Evolutionary conservation across 2,797 vertebrate species (phyloP).

Genomic region (Taeniopygia guttata): DNA sequence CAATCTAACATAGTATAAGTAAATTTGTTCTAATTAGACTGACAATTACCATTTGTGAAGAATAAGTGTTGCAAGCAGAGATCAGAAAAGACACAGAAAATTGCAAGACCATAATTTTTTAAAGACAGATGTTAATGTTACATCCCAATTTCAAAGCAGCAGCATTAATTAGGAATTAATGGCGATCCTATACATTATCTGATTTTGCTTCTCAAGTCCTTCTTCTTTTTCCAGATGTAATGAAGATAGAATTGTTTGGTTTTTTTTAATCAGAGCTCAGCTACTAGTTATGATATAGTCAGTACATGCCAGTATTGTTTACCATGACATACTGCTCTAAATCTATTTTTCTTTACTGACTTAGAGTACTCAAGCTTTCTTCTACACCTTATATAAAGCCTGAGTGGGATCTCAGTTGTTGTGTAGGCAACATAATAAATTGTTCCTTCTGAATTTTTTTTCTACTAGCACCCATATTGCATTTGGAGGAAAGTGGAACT

Average conservation of each 20-base stretch:
- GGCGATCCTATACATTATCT: not conserved
- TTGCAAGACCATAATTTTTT: not conserved
- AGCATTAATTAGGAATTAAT: not conserved
- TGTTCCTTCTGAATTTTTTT: not conserved
- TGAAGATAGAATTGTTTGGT: not conserved
- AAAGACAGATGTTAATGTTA: not conserved
- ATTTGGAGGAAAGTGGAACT: not conserved
- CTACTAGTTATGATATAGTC: not conserved
- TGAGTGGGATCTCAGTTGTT: not conserved
- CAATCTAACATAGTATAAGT: not conserved
- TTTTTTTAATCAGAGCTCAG: not conserved
- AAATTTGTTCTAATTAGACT: not conserved
- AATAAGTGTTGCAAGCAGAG: not conserved
- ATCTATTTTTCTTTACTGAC: not conserved
- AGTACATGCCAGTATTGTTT: not conserved
- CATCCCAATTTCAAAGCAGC: not conserved
- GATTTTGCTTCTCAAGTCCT: not conserved
- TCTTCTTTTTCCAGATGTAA: not conserved
- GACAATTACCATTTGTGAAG: not conserved
- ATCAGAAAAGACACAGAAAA: not conserved
- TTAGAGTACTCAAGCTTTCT: not conserved
- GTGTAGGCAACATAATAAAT: not conserved
- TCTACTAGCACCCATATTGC: not conserved
- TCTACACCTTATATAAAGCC: rapidly evolving
- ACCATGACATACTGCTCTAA: not conserved